Evolutionary conservation across 2,797 vertebrate genomes (phyloP), one percentile per base, ranked within the genome.

Genomic region (Leuciscus waleckii): DNA sequence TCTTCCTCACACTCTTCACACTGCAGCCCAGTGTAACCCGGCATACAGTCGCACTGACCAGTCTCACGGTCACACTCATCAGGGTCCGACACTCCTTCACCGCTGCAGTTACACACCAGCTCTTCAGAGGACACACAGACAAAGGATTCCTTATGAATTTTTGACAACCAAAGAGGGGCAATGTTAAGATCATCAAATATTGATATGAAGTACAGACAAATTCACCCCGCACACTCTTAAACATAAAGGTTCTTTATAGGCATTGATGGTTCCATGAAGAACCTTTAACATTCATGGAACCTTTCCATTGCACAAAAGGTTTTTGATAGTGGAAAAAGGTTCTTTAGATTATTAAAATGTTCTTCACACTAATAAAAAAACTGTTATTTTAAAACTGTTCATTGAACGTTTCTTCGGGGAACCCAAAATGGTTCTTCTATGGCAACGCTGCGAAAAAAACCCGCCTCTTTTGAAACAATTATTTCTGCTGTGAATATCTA

Each of bases 1-100:
- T 92, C 93, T n/a, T 94, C 95, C 87, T 94, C 93, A 1, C 96
- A 96, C 82, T 95, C 94, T 43, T 95, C 94, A 65, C 96, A 96
- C 91, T 94, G 94, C 63, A 93, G 93, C 1, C 95, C 95, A 0
- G 49, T 79, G 90, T 96, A 94, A 51, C 95, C 95, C 2, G 74
- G 4, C 88, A 94, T 16, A 79, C 96, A 96, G 2, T 79, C 87
- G 81, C 96, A 96, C 90, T 95, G 94, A 46, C 96, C 95, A 0
- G 91, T 94, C 83, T 10, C 78, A 16, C 7, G 89, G 29, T 96
- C 92, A 71, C 96, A 96, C 23, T 93, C 92, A 0, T 94, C 91
- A 0, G 91, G 90, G 39, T 94, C 92, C 85, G 88, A 17, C 35
- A 94, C 93, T 16, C 95, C 95, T 88, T 95, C 95, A 0, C 82